Conservation (phyloP, 2,888 invertebrate species). For the Campoplex capitator region DNA sequence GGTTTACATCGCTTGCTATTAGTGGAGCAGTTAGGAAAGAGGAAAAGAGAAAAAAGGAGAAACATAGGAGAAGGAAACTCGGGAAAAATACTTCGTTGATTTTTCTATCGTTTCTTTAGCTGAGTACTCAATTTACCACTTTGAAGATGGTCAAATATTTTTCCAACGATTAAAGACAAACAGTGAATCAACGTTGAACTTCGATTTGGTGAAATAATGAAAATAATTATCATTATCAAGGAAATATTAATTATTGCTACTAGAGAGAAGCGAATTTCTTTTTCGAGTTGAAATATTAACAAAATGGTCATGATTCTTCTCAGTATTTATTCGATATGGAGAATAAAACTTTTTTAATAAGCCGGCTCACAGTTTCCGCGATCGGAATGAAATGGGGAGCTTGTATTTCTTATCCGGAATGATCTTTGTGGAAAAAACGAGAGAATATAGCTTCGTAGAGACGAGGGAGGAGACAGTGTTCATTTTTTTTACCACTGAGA, state of each 20-base stretch:
- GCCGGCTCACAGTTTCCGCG: conserved; percentile 1
- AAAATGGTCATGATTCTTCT: not conserved
- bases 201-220: not conserved
- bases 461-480: conserved; percentile 17
- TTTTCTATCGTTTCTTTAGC: conserved; percentile 16
- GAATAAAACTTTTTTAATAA: conserved; percentile 18
- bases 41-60: conserved; percentile 4
- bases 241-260: no score
- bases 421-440: conserved; percentile 30
- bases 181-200: not conserved
- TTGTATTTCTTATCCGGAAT: conserved; percentile 34
- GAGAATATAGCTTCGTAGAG: conserved; percentile 29
- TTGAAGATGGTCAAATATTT: not conserved
- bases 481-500: conserved; percentile 18
- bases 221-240: not conserved
- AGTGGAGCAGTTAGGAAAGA: conserved; percentile 3
- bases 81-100: not conserved
- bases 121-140: not conserved
- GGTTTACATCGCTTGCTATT: conserved; percentile 27
- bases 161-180: not conserved
- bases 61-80: not conserved
- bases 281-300: no score
- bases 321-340: not conserved
- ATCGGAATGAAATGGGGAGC: conserved; percentile 21
- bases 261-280: no score